Evolutionary conservation across 2,797 vertebrate species (phyloP).

Genomic region (Myotis findleyi): DNA sequence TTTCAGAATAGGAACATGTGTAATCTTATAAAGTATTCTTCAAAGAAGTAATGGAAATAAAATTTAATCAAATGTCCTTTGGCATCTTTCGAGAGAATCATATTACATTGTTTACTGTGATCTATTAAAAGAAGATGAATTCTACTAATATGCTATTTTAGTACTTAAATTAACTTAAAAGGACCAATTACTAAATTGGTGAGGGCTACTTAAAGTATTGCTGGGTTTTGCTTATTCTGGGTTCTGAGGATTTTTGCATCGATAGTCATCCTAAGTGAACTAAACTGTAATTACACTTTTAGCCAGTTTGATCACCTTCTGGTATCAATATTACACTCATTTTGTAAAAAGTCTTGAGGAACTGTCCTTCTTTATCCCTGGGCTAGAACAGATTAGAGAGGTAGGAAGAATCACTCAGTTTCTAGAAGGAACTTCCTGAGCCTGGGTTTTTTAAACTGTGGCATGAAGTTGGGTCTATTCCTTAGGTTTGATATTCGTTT

Average conservation of each 20-base stretch:
- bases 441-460: background rate
- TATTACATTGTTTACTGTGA: background rate
- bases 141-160: slow-evolving; percentile 20
- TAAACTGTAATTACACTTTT: background rate
- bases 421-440: slow-evolving; percentile 5
- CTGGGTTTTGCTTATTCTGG: background rate
- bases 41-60: slow-evolving; percentile 29
- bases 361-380: background rate
- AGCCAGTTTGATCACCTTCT: background rate
- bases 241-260: background rate
- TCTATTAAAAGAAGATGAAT: slow-evolving; percentile 40
- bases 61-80: slow-evolving; percentile 23
- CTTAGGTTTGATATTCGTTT: background rate
- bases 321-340: background rate
- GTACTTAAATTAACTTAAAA: background rate
- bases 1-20: background rate
- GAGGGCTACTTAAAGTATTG: background rate
- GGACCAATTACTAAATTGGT: background rate
- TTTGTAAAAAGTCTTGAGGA: slow-evolving; percentile 27
- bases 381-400: background rate
- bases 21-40: slow-evolving; percentile 27
- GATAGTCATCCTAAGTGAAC: background rate
- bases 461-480: background rate
- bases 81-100: background rate
- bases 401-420: background rate